Base-by-base conservation (phyloP, 2,797 vertebrate genomes). In the Cuculus canorus region DNA sequence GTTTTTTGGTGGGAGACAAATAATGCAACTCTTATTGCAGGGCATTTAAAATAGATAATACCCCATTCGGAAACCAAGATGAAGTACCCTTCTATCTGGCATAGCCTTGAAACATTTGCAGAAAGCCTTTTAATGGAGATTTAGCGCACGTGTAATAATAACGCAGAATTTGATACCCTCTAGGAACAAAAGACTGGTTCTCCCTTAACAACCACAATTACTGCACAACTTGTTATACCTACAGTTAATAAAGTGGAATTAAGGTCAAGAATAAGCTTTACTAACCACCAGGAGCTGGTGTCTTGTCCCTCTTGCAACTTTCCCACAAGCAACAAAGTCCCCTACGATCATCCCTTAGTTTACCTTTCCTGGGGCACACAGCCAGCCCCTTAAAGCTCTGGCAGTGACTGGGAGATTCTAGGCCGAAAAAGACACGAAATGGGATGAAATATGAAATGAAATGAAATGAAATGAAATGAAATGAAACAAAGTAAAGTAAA, bases 31-130 rank as follows among this genome's bases (percentile, higher is more conserved):
- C 18, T 66, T 71, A 23, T 61, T 76, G 52, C 88, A 82, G 73
- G 71, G 63, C 24, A 10, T 95, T 90, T 94, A 54, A 92, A 93
- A 95, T 61, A 94, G 94, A 92, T 92, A 92, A 92, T 66, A 59
- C 37, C 60, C 59, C 15, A 0, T 70, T 66, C 91, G 80, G 77
- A 86, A 95, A 68, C 70, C 45, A 82, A 95, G 93, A 90, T 54
- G 92, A 95, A 95, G 81, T 76, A 76, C 47, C 39, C 61, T 86
- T 86, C 94, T 94, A 64, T 91, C 90, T 68, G 90, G 92, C 85
- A 94, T 93, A 91, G 92, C 94, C 96, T 83, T 95, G 90, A 93
- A 86, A 63, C 65, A 86, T 84, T 86, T 52, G 66, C 81, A 39
- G 43, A 77, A 80, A 86, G 45, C 37, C 90, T 92, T 92, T 84